Evolutionary conservation across 1,140 invertebrate genomes (phyloP).

Genomic region (Aradophagus sp.): DNA sequence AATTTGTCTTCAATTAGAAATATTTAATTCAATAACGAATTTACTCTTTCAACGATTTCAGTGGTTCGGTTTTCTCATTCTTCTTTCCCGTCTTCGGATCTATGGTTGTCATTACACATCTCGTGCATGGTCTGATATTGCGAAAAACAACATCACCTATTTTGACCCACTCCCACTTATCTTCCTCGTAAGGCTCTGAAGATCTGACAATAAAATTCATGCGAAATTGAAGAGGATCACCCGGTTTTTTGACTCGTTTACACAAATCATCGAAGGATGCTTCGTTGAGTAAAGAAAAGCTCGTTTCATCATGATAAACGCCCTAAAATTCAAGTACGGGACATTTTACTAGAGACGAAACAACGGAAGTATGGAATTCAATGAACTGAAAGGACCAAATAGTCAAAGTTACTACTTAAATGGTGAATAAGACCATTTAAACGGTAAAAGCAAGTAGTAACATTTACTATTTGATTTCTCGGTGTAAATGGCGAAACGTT

Average conservation of each 20-base stretch:
- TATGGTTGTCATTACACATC: conserved; percentile 78
- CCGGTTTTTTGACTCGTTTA: conserved; percentile 54
- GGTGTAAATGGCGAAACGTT: no score
- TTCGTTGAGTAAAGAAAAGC: conserved; percentile 79
- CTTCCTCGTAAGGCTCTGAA: conserved; percentile 71
- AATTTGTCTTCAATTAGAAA: not conserved
- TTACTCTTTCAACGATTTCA: conserved; percentile 76
- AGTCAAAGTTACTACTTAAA: no score
- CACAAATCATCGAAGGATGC: conserved; percentile 70
- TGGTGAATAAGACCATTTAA: no score
- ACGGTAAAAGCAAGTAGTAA: no score
- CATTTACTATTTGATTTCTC: no score
- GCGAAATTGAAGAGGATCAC: conserved; percentile 68
- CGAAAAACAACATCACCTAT: conserved; percentile 77
- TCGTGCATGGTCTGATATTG: conserved; percentile 79
- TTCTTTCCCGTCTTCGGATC: conserved; percentile 75
- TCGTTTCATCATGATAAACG: conserved; percentile 76
- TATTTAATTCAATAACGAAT: not conserved
- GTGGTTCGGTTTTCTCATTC: conserved; percentile 73
- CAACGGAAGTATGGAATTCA: no score
- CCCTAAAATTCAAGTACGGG: no score
- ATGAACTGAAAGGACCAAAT: no score
- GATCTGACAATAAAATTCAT: conserved; percentile 73
- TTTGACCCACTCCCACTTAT: conserved; percentile 74
- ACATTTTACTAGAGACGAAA: no score